Percentiles rank a stretch among this genome's conserved stretches.
phyloP scores from a whole-genome alignment of 1,140 invertebrate genomes.

The Lutraria rhynchaena region DNA sequence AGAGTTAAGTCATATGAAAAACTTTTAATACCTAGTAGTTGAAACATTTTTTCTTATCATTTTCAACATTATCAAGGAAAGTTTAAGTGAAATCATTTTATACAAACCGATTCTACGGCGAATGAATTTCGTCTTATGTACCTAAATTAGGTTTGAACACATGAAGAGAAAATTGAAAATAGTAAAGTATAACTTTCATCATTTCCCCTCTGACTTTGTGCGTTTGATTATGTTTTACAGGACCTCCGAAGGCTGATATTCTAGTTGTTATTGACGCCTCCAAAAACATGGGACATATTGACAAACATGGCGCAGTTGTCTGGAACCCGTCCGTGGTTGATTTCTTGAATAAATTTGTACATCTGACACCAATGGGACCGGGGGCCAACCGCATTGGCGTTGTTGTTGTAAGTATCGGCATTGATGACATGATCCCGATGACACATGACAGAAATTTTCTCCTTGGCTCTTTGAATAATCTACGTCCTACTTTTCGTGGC shows the following conservation, averaged over 20 bases:
- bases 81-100: too few relatives aligned
- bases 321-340: slow-evolving; percentile 54
- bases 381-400: slow-evolving; percentile 42
- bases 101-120: too few relatives aligned
- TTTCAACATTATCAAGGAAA: too few relatives aligned
- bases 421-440: slow-evolving; percentile 54
- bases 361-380: slow-evolving; percentile 40
- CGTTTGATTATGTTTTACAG: not conserved
- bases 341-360: slow-evolving; percentile 46
- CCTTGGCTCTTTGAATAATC: slow-evolving; percentile 20
- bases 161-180: too few relatives aligned
- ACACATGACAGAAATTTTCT: slow-evolving; percentile 40
- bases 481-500: slow-evolving; percentile 41
- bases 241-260: slow-evolving; percentile 36
- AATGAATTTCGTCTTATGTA: too few relatives aligned
- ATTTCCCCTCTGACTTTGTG: too few relatives aligned
- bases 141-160: too few relatives aligned
- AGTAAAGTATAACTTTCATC: too few relatives aligned
- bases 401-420: slow-evolving; percentile 41
- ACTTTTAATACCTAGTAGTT: too few relatives aligned
- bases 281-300: slow-evolving; percentile 32
- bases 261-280: slow-evolving; percentile 55
- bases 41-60: too few relatives aligned
- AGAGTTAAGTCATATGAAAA: too few relatives aligned
- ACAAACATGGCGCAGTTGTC: slow-evolving; percentile 28